phyloP scores from a whole-genome alignment of 2,888 invertebrate genomes.

The Eutolmus rufibarbis region DNA sequence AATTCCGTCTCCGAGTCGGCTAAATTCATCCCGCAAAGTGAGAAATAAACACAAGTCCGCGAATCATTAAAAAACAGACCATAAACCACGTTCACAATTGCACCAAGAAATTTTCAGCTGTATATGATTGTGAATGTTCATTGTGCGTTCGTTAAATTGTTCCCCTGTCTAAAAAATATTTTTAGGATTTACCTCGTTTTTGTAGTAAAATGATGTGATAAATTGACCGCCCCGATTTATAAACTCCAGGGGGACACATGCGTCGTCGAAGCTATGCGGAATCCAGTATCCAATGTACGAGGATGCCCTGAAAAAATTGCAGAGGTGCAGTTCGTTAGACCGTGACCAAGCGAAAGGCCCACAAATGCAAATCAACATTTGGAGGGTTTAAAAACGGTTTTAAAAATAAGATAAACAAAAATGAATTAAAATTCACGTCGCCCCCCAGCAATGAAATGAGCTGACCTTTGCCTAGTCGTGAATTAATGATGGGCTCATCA shows the following conservation, averaged over 20 bases:
- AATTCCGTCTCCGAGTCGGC: background rate
- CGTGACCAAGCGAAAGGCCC: background rate
- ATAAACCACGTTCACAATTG: background rate
- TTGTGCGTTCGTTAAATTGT: background rate
- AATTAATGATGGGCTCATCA: background rate
- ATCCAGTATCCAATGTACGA: background rate
- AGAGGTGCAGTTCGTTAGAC: background rate
- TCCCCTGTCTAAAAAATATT: background rate
- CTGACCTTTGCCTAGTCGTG: background rate
- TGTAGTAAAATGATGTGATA: constrained; percentile 23
- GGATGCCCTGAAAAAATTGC: background rate
- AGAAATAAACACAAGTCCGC: background rate
- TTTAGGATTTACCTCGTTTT: background rate
- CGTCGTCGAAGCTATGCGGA: background rate
- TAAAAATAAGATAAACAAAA: background rate
- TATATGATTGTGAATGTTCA: background rate
- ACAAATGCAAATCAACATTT: background rate
- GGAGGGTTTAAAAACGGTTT: background rate
- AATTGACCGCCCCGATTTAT: background rate
- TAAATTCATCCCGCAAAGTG: background rate
- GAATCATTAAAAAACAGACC: background rate
- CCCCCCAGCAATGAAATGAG: background rate
- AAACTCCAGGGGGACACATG: background rate
- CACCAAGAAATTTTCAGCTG: background rate
- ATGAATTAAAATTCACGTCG: background rate